phyloP scores from a whole-genome alignment of 2,113 vertebrate genomes.

The Axis porcinus region DNA sequence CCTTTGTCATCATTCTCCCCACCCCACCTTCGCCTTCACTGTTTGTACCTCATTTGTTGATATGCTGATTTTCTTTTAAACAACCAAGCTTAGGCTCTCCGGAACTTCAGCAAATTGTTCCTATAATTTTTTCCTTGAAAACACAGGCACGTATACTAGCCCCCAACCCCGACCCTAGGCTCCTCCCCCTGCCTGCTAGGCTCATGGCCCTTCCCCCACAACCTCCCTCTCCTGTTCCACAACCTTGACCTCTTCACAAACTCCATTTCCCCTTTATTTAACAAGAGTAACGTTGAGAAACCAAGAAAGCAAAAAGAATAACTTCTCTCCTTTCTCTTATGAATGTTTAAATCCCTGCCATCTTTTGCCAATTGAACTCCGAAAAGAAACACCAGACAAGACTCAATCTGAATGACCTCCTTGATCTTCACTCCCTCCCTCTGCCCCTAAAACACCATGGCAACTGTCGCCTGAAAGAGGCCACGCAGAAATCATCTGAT shows the following conservation, averaged over 20 bases:
- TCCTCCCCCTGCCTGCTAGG: not conserved
- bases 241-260: slow-evolving; percentile 16
- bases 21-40: not conserved
- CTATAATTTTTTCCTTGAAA: not conserved
- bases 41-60: not conserved
- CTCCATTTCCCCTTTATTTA: not conserved
- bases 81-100: not conserved
- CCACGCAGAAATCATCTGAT: slow-evolving; percentile 2
- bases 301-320: slow-evolving; percentile 25
- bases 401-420: slow-evolving; percentile 38
- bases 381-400: slow-evolving; percentile 43
- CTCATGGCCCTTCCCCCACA: slow-evolving; percentile 14
- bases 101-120: slow-evolving; percentile 27
- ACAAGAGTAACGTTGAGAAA: not conserved
- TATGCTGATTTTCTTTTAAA: slow-evolving; percentile 33
- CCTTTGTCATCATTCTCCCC: not conserved
- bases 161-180: not conserved
- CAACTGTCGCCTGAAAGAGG: slow-evolving; percentile 63
- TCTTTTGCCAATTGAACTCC: slow-evolving; percentile 40
- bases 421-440: slow-evolving; percentile 51
- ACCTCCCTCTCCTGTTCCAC: slow-evolving; percentile 24
- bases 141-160: not conserved
- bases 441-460: slow-evolving; percentile 48
- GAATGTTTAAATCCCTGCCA: slow-evolving; percentile 25
- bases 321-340: not conserved